Evolutionary conservation across 2,888 invertebrate genomes (phyloP).

Genomic region (Gisinianus flammeolus): DNA sequence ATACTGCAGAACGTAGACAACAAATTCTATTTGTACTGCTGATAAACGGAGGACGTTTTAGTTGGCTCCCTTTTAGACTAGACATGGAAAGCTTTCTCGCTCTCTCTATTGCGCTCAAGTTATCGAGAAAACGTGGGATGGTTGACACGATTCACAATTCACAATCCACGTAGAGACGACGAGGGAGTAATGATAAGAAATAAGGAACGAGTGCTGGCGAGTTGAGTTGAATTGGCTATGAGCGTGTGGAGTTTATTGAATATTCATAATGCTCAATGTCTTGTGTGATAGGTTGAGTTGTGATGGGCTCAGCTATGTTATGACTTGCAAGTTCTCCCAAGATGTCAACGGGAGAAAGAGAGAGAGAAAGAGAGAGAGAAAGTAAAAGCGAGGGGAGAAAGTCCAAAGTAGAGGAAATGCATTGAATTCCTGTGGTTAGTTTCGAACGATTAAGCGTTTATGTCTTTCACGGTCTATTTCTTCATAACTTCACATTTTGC

Average conservation of each 20-base stretch:
- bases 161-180: not conserved
- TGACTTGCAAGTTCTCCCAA: not conserved
- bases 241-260: slow-evolving; percentile 39
- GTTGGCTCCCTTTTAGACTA: no score
- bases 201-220: no score
- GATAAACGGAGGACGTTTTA: no score
- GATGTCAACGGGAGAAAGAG: slow-evolving; percentile 41
- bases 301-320: not conserved
- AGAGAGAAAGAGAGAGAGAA: not conserved
- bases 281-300: slow-evolving; percentile 44
- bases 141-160: not conserved
- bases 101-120: not conserved
- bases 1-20: no score
- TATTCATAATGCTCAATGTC: slow-evolving; percentile 48
- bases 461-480: slow-evolving; percentile 35
- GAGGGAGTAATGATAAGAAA: no score
- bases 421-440: slow-evolving; percentile 42
- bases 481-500: not conserved
- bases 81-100: no score
- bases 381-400: no score
- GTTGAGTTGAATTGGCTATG: not conserved
- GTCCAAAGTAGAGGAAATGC: slow-evolving; percentile 33
- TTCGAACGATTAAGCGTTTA: slow-evolving; percentile 42
- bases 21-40: no score
- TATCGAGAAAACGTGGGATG: not conserved